phyloP scores from a whole-genome alignment of 37 sponge, comb jelly and placozoan species.

The Haliclona indistincta region DNA sequence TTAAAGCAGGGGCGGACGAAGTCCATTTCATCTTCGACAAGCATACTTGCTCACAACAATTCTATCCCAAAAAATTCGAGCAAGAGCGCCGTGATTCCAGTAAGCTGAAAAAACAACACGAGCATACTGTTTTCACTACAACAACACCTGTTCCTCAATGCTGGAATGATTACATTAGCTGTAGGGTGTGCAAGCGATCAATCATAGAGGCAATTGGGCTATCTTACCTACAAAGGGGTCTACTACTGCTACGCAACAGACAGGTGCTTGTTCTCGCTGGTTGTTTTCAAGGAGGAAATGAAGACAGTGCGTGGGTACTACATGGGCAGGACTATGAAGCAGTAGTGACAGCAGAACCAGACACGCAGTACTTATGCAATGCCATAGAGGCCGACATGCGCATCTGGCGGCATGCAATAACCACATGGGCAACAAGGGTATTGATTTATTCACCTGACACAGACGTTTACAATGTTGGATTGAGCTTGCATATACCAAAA shows the following conservation, averaged over 20 bases:
- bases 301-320: constrained; percentile 1
- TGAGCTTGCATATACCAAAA: not conserved
- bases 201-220: not conserved
- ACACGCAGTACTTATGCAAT: not conserved
- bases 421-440: not conserved
- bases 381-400: constrained; percentile 23
- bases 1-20: constrained; percentile 13
- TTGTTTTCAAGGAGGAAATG: not conserved
- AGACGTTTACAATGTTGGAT: constrained; percentile 34
- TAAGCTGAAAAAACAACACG: not conserved
- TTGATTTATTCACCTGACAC: constrained; percentile 39
- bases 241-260: not conserved
- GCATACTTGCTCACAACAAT: not conserved
- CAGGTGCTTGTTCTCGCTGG: not conserved
- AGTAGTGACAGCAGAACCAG: not conserved
- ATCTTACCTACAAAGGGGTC: not conserved
- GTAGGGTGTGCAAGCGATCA: constrained; percentile 35
- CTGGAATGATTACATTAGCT: constrained; percentile 12
- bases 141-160: constrained; percentile 1
- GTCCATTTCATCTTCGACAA: constrained; percentile 54
- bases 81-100: constrained; percentile 4
- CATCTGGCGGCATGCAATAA: constrained; percentile 24
- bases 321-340: not conserved
- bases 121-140: not conserved
- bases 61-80: constrained; percentile 43